Percentiles rank a stretch among this genome's conserved stretches.
These are phyloP conservation scores for Numida meleagris DNA, from an alignment of 2,113 vertebrate genomes.

Conservation along the genomic window DNA sequence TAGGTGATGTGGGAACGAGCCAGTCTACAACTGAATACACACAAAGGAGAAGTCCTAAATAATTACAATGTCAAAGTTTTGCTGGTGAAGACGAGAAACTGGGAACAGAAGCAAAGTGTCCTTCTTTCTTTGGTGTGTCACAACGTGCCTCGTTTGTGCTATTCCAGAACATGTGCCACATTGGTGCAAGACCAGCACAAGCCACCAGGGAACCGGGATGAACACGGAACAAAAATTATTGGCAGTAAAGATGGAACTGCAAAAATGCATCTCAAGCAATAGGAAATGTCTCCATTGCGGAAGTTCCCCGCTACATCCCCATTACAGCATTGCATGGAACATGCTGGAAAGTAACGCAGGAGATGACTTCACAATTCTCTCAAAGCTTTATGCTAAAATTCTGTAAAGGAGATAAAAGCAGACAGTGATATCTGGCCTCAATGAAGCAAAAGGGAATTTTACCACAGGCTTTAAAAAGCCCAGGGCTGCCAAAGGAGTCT, in stretches of 20 bases:
- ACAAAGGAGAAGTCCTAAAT: neutral
- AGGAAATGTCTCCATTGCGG: neutral
- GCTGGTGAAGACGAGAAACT: neutral
- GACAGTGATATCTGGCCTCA: neutral
- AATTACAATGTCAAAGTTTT: neutral
- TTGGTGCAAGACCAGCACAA: neutral
- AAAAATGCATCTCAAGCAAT: neutral
- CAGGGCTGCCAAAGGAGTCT: conserved; percentile 27
- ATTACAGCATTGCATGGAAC: neutral
- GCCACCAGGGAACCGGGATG: neutral
- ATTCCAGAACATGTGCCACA: neutral
- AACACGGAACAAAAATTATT: neutral
- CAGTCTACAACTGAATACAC: neutral
- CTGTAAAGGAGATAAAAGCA: conserved; percentile 33
- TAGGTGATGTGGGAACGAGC: neutral
- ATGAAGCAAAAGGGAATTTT: conserved; percentile 52
- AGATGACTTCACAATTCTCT: neutral
- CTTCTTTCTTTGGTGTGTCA: neutral
- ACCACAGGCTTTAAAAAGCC: conserved; percentile 29
- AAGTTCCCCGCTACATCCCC: neutral
- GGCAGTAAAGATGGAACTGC: neutral
- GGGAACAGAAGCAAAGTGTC: neutral
- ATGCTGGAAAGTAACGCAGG: fast-evolving
- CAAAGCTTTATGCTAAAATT: conserved; percentile 2
- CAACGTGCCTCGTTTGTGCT: neutral